Percentiles rank a stretch among this genome's conserved stretches.
Conservation (phyloP, 2,113 vertebrate genomes). For the Phalacrocorax carbo region DNA sequence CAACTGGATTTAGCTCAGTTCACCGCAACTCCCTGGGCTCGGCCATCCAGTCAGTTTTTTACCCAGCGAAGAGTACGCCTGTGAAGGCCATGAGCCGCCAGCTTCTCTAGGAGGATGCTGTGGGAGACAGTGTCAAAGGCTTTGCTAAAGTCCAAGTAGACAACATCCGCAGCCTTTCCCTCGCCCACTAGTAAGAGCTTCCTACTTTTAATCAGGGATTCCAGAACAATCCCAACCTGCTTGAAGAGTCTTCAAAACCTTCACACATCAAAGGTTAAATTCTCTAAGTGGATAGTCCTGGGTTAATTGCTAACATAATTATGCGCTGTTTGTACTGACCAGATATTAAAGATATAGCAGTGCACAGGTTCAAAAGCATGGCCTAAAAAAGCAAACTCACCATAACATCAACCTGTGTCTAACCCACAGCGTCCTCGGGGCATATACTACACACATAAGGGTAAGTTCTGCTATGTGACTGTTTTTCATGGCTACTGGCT, state of each 20-base stretch:
- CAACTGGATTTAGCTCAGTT: too few relatives aligned
- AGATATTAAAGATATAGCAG: not conserved
- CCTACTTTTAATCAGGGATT: not conserved
- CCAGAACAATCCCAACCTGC: not conserved
- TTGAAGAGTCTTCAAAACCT: not conserved
- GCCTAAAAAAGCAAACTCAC: not conserved
- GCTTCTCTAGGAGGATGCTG: too few relatives aligned
- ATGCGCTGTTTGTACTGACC: not conserved
- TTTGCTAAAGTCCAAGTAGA: too few relatives aligned
- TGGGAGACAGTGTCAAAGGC: too few relatives aligned
- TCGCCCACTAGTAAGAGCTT: not conserved
- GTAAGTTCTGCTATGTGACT: not conserved
- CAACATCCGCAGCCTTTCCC: too few relatives aligned
- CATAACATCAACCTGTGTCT: not conserved
- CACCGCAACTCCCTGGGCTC: too few relatives aligned
- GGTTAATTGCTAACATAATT: not conserved
- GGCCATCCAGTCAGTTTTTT: too few relatives aligned
- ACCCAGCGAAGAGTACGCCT: too few relatives aligned
- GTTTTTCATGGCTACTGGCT: not conserved
- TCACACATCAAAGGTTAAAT: not conserved
- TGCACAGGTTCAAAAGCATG: not conserved
- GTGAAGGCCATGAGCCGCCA: too few relatives aligned
- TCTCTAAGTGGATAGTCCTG: not conserved
- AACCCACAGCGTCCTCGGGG: not conserved
- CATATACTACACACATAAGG: not conserved